Conservation (phyloP, 2,888 invertebrate species). For the Chaetogeoica ovagalla region DNA sequence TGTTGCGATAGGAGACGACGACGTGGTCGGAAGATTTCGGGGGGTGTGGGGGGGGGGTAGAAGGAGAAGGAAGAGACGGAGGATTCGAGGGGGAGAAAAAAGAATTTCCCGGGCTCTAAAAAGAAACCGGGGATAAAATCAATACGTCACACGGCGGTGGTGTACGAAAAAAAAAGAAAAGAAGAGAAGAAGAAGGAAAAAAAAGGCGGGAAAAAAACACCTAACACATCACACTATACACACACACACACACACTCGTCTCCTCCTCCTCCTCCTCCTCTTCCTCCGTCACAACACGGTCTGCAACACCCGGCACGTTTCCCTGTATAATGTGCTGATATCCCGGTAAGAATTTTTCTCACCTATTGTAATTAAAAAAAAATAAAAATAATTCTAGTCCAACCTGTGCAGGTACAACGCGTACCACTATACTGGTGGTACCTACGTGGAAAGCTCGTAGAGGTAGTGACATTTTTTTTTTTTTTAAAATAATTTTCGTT, state of each 20-base stretch:
- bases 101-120: conserved; percentile 56
- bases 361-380: too few relatives aligned
- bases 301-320: too few relatives aligned
- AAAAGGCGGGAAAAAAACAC: conserved; percentile 37
- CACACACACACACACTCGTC: too few relatives aligned
- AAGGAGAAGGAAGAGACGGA: background rate
- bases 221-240: conserved; percentile 11
- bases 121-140: conserved; percentile 55
- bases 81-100: conserved; percentile 52
- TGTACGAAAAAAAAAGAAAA: conserved; percentile 9
- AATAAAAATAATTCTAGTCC: too few relatives aligned
- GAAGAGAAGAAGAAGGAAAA: too few relatives aligned
- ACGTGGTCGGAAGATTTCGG: background rate
- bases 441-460: too few relatives aligned
- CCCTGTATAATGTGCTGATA: background rate
- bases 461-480: too few relatives aligned
- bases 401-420: too few relatives aligned
- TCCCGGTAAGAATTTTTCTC: background rate
- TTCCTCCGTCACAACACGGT: too few relatives aligned
- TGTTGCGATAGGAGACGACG: conserved; percentile 26
- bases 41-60: background rate
- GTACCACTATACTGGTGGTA: too few relatives aligned
- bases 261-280: too few relatives aligned
- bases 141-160: conserved; percentile 41
- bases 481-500: too few relatives aligned